phyloP scores from a whole-genome alignment of 2,888 invertebrate genomes.

The Lathronympha strigana region DNA sequence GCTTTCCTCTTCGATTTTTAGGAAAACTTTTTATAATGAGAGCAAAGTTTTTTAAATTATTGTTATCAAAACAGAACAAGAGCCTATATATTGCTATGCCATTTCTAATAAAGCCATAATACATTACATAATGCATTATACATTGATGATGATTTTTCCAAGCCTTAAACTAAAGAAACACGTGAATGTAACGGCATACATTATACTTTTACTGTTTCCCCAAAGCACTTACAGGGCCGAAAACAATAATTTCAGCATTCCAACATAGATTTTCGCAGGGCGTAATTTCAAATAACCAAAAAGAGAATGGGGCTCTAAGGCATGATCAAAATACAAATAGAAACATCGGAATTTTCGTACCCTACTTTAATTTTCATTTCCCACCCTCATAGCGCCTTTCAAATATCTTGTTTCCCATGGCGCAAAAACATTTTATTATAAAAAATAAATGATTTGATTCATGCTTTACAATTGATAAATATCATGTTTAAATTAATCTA shows the following conservation, averaged over 20 bases:
- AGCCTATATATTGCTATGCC: too few species aligned
- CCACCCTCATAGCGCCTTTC: slow-evolving; percentile 30
- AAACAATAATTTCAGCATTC: slow-evolving; percentile 36
- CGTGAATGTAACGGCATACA: not conserved
- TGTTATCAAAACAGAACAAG: too few species aligned
- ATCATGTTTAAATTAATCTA: not conserved
- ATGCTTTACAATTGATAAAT: not conserved
- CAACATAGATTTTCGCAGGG: slow-evolving; percentile 42
- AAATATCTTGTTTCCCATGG: slow-evolving; percentile 36
- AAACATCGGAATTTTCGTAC: slow-evolving; percentile 41
- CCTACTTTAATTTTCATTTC: slow-evolving; percentile 43
- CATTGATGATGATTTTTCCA: too few species aligned
- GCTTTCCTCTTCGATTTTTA: too few species aligned
- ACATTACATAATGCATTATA: too few species aligned
- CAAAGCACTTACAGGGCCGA: slow-evolving; percentile 12
- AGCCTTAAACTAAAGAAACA: too few species aligned
- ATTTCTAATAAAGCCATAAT: too few species aligned
- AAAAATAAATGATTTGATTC: too few species aligned
- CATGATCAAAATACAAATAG: slow-evolving; percentile 45
- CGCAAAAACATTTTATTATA: slow-evolving; percentile 33
- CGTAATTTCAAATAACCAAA: slow-evolving; percentile 47
- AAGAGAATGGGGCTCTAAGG: slow-evolving; percentile 44
- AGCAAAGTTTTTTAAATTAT: too few species aligned
- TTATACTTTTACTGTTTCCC: slow-evolving; percentile 12
- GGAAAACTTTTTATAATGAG: too few species aligned